Evolutionary conservation across 2,888 invertebrate genomes (phyloP), one percentile per base, ranked within the genome.

Genomic region (Philaethria dido): DNA sequence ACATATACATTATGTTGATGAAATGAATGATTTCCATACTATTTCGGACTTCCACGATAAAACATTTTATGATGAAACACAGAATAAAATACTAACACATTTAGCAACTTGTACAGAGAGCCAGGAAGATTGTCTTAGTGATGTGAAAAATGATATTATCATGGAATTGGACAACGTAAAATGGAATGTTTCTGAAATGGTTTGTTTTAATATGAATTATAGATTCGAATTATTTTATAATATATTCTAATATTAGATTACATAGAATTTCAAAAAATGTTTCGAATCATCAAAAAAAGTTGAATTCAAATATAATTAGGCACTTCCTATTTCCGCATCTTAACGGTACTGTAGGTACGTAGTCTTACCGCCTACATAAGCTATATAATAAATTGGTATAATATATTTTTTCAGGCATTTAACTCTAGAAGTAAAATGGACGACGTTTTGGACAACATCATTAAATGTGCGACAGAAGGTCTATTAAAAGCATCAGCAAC

Each of bases 381-480:
- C 8, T n/a, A 42, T 42, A 22, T 57, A 42, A 0, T 8, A 42
- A 42, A 42, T 4, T 22, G 9, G 20, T 22, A 4, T 22, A 3
- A 16, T n/a, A n/a, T n/a, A n/a, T n/a, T n/a, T 60, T 82, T 83
- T 66, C 76, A 85, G 84, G 73, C 75, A 66, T 63, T 74, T 44
- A 74, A 75, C 55, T 68, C 77, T 25, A 82, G 79, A 73, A 73
- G 66, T 42, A 39, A 78, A 16, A 68, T 75, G 47, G 82, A 82
- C 62, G 78, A 81, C 45, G 69, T 82, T 25, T 76, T 81, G 65
- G 76, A 77, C 4, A 72, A 76, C 0, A 71, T 85, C 3, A 62
- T 80, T 13, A 50, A 70, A 8, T 86, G 86, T 63, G 76, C 81
- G 5, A 73, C 80, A 9, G 73, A 82, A 36, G 82, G 83, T n/a